Base-by-base conservation (phyloP, 1,140 invertebrate species). In the Drosophila kohkoa region DNA sequence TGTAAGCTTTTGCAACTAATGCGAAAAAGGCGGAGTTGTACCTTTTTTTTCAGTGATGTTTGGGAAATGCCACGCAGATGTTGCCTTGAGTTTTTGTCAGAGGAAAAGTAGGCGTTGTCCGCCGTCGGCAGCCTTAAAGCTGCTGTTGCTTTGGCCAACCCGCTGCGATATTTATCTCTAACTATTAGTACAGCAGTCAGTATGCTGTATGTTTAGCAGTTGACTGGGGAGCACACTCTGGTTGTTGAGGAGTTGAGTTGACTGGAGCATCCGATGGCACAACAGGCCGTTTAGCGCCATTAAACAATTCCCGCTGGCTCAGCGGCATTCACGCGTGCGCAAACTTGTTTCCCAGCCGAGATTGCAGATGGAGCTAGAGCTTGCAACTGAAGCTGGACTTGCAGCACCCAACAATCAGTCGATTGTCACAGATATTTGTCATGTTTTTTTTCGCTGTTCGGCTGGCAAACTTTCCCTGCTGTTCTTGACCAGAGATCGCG, bases 391-490 rank as follows among this genome's bases (percentile, higher is more conserved):
- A 41, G 52, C 11, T 35, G n/a, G 20, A 25, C 20, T 25, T 25
- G 20, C 46, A 13, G 75, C 64, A 71, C 38, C 48, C 64, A 77
- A 69, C 81, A 90, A 90, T 90, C 86, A 83, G 81, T 90, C 78
- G 85, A 90, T 89, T 89, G 85, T 89, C 86, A 89, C 85, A 89
- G 85, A 89, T 89, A 89, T 89, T 89, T 89, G 85, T 89, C 85
- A 89, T 89, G 81, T 90, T 89, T 81, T 68, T 72, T 72, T 71
- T 25, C 20, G 20, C 3, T 25, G 20, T 0, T 25, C 20, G 20
- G 68, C 10, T 35, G 60, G 70, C 35, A 85, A 25, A 88, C 85
- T 89, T 88, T 88, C 85, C 77, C 85, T 88, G 85, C 85, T 75
- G 83, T 89, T 85, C 65, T 59, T 49, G 62, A 67, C 45, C 58